Percentiles rank a stretch among this genome's conserved stretches.
These are phyloP conservation scores for Echeneis naucrates DNA, from an alignment of 2,797 vertebrate genomes.

Conservation along the genomic window DNA sequence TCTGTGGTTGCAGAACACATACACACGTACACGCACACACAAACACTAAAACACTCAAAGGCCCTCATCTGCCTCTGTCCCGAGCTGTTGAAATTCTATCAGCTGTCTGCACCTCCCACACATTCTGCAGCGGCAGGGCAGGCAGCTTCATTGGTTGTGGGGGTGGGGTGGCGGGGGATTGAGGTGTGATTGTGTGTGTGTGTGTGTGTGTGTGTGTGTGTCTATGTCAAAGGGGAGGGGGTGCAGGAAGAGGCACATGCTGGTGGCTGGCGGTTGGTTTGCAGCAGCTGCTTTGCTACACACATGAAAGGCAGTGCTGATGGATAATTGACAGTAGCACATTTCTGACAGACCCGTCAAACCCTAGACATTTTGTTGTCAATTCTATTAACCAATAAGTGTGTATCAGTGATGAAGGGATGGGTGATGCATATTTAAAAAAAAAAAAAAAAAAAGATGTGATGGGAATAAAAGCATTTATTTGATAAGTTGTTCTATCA, in stretches of 20 bases:
- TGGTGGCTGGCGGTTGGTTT: slow-evolving; percentile 74
- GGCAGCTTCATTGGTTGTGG: slow-evolving; percentile 62
- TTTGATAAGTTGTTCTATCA: neutral
- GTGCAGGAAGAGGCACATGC: slow-evolving; percentile 79
- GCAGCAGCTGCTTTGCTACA: slow-evolving; percentile 76
- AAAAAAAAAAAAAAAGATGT: slow-evolving; percentile 17
- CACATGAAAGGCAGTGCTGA: slow-evolving; percentile 72
- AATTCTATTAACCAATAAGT: neutral
- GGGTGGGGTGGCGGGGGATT: slow-evolving; percentile 46
- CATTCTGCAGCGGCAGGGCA: slow-evolving; percentile 74
- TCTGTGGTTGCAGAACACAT: slow-evolving; percentile 67
- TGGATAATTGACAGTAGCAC: slow-evolving; percentile 65
- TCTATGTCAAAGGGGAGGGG: slow-evolving; percentile 52
- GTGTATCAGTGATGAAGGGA: slow-evolving; percentile 1
- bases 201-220: slow-evolving; percentile 43
- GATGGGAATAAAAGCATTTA: neutral
- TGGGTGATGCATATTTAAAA: neutral
- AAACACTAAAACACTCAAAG: slow-evolving; percentile 42
- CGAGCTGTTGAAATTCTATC: slow-evolving; percentile 83
- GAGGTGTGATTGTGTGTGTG: slow-evolving; percentile 45
- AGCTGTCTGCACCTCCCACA: slow-evolving; percentile 83
- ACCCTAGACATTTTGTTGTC: slow-evolving; percentile 48
- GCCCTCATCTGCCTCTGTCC: slow-evolving; percentile 71
- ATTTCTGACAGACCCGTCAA: slow-evolving; percentile 35
- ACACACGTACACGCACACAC: neutral